Percentiles rank a stretch among this genome's conserved stretches.
Evolutionary conservation across 2,113 vertebrate genomes (phyloP).

Genomic region (Embiotoca jacksoni): DNA sequence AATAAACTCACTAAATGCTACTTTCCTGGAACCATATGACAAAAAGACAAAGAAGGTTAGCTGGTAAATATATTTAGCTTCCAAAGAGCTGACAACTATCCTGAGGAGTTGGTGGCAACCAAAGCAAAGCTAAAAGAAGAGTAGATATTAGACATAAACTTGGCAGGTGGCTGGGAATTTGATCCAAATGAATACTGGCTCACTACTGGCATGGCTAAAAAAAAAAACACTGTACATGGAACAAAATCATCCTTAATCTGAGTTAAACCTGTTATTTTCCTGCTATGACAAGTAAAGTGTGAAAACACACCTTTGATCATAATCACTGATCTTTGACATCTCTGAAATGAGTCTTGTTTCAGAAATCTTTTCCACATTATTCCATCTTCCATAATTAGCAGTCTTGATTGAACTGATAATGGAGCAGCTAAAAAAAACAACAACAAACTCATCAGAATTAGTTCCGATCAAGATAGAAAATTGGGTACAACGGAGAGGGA

Average conservation of each 20-base stretch:
- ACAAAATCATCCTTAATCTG: too few species aligned
- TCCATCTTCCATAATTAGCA: slow-evolving; percentile 32
- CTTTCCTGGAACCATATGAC: background rate
- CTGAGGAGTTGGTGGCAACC: background rate
- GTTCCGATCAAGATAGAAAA: slow-evolving; percentile 8
- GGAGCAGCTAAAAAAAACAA: background rate
- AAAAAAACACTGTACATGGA: too few species aligned
- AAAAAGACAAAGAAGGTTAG: background rate
- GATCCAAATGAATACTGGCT: background rate
- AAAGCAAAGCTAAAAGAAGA: background rate
- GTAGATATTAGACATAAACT: background rate
- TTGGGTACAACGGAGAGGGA: background rate
- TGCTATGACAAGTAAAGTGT: slow-evolving; percentile 8
- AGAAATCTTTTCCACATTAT: slow-evolving; percentile 5
- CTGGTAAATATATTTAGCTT: slow-evolving; percentile 11
- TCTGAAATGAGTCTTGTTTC: slow-evolving; percentile 7
- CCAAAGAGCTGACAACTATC: background rate
- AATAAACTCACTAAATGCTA: background rate
- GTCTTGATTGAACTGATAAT: slow-evolving; percentile 27
- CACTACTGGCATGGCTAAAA: background rate
- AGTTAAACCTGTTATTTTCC: too few species aligned
- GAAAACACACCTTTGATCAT: slow-evolving; percentile 1
- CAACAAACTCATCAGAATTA: slow-evolving; percentile 37
- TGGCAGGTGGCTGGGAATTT: background rate
- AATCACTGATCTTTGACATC: background rate